Percentiles rank a stretch among this genome's conserved stretches.
phyloP scores from a whole-genome alignment of 2,797 vertebrate genomes.

The Gallirallus australis region DNA sequence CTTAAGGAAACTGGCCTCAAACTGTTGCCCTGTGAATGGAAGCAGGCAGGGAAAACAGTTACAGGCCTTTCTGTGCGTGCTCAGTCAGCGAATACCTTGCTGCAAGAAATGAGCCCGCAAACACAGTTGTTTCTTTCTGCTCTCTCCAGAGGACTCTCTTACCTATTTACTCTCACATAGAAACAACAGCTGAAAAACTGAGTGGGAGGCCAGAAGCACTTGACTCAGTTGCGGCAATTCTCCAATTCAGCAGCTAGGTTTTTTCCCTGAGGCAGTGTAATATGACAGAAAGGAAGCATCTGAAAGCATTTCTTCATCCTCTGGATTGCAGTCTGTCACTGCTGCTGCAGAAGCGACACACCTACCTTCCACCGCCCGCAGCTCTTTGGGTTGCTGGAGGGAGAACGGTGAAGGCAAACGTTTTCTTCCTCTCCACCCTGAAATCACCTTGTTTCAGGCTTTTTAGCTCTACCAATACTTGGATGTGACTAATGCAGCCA shows the following conservation, averaged over 20 bases:
- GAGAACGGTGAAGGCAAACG: neutral
- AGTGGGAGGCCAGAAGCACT: conserved; percentile 50
- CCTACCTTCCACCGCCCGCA: neutral
- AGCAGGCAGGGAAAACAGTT: neutral
- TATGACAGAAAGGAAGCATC: conserved; percentile 59
- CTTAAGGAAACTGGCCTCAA: conserved; percentile 5
- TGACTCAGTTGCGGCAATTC: conserved; percentile 43
- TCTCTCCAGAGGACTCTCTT: conserved; percentile 19
- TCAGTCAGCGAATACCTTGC: conserved; percentile 32
- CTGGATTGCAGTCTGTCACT: conserved; percentile 10
- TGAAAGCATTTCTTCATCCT: conserved; percentile 54
- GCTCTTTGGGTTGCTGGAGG: neutral
- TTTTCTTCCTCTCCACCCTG: conserved; percentile 11
- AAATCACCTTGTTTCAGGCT: conserved; percentile 26
- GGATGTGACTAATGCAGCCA: neutral
- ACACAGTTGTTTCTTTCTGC: neutral
- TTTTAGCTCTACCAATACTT: neutral
- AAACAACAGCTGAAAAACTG: conserved; percentile 37
- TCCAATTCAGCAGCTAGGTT: conserved; percentile 39
- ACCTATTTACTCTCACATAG: conserved; percentile 42
- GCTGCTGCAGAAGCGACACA: conserved; percentile 47
- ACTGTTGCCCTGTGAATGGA: neutral
- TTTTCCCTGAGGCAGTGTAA: conserved; percentile 45
- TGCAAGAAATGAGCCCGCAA: neutral
- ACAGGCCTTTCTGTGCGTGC: neutral